Base-by-base conservation (phyloP, 2,888 invertebrate genomes). In the Drosophila aldrichi region DNA sequence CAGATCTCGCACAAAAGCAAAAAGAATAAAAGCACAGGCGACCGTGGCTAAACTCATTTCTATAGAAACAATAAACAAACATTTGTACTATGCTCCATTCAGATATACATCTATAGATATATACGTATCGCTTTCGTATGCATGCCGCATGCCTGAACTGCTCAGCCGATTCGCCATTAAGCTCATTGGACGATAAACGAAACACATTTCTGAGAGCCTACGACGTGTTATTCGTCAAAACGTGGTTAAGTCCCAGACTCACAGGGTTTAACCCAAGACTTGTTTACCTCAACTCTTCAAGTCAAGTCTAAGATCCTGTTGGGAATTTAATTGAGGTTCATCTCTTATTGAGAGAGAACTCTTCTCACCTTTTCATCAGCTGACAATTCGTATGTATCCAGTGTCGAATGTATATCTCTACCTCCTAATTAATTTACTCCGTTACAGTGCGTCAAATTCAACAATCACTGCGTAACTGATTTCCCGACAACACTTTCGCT, bases 381-480 rank as follows among this genome's bases (percentile, higher is more conserved):
- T 58, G 73, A 64, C 82, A 79, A 79, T 40, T 9, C 46, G 20
- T 12, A n/a, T 22, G 25, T 22, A 34, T 36, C 7, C 36, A 32
- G 10, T 32, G 32, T 9, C 32, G 32, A 32, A 32, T 32, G 9
- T 32, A 36, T 14, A 5, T 36, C 14, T 5, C 14, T 36, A 16
- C 5, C 14, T 36, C 38, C 48, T 48, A 18, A 14, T 25, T 43
- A 40, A 41, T 51, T 38, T 48, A 48, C 43, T 56, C 46, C 20
- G 22, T 29, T 41, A 55, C 55, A 69, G 51, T 58, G 62, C 60
- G 52, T 57, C 67, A 46, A 58, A 60, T 44, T 67, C 29, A 49
- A 67, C 32, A 49, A 62, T 38, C 51, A 20, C 9, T 41, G 14
- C 14, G 55, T 32, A 78, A 86, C 86, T 88, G 59, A 73, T 44